A percentile compares a stretch with the other conserved stretches of the same genome.
Conservation (phyloP, 2,797 vertebrate species). For the Darevskia nairensis region DNA sequence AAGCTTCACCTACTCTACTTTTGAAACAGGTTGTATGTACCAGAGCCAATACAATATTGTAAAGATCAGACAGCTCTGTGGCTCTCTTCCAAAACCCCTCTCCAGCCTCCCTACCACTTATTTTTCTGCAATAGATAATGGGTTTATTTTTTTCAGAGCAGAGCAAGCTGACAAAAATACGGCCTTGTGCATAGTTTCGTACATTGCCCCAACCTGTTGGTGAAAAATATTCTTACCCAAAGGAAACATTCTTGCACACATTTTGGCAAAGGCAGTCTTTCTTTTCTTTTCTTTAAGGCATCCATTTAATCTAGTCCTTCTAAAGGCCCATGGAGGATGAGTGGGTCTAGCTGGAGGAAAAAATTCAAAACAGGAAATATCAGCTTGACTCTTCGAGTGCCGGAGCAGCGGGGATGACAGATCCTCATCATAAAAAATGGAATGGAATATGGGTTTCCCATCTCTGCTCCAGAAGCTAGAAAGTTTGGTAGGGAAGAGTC, state of each 20-base stretch:
- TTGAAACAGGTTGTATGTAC: slow-evolving; percentile 56
- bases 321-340: neutral
- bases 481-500: no score
- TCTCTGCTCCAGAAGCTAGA: no score
- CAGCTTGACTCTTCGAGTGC: slow-evolving; percentile 13
- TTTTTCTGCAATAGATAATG: slow-evolving; percentile 69
- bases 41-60: slow-evolving; percentile 54
- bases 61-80: slow-evolving; percentile 69
- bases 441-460: no score
- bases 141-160: slow-evolving; percentile 63
- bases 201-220: slow-evolving; percentile 72
- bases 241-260: slow-evolving; percentile 62
- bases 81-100: slow-evolving; percentile 52
- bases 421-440: neutral
- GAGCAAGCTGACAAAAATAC: slow-evolving; percentile 65
- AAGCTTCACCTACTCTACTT: slow-evolving; percentile 50
- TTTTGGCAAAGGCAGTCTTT: slow-evolving; percentile 63
- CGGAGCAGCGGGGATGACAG: neutral
- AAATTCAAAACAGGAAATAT: slow-evolving; percentile 58
- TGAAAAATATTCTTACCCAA: slow-evolving; percentile 43
- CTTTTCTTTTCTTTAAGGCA: slow-evolving; percentile 59
- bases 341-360: neutral
- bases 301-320: slow-evolving; percentile 20
- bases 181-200: slow-evolving; percentile 56
- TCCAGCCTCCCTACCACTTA: slow-evolving; percentile 13